Conservation (phyloP, 2,888 invertebrate species). For the Lomographa bimaculata region DNA sequence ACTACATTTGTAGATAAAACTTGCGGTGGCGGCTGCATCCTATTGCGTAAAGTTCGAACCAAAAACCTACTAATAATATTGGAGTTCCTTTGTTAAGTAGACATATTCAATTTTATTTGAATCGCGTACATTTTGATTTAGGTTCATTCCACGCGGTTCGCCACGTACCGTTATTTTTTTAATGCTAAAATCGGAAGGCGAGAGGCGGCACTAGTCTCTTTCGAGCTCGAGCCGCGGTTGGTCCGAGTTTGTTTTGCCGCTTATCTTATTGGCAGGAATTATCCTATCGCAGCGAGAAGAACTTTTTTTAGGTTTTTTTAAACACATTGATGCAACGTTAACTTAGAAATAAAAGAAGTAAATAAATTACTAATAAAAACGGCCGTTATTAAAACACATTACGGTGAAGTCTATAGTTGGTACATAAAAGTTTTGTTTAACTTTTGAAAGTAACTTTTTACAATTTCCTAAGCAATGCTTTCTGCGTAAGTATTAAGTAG, state of each 20-base stretch:
- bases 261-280: conserved; percentile 19
- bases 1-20: conserved; percentile 44
- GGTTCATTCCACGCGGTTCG: conserved; percentile 11
- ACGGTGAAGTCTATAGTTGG: no score
- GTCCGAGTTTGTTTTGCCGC: conserved; percentile 11
- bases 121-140: no score
- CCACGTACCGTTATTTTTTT: conserved; percentile 47
- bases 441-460: no score
- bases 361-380: no score
- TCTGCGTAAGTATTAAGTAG: no score
- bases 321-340: no score
- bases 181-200: conserved; percentile 29
- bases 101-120: no score
- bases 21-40: conserved; percentile 49
- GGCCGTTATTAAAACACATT: no score
- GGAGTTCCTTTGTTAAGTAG: conserved; percentile 8
- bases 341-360: no score
- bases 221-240: conserved; percentile 27
- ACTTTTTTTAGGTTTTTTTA: background rate
- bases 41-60: conserved; percentile 39
- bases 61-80: no score
- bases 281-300: conserved; percentile 13
- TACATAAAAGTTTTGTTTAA: no score
- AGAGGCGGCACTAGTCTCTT: conserved; percentile 50
- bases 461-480: no score